Evolutionary conservation across 2,888 invertebrate genomes (phyloP), one percentile per base, ranked within the genome.

Genomic region (Eupithecia vulgata): DNA sequence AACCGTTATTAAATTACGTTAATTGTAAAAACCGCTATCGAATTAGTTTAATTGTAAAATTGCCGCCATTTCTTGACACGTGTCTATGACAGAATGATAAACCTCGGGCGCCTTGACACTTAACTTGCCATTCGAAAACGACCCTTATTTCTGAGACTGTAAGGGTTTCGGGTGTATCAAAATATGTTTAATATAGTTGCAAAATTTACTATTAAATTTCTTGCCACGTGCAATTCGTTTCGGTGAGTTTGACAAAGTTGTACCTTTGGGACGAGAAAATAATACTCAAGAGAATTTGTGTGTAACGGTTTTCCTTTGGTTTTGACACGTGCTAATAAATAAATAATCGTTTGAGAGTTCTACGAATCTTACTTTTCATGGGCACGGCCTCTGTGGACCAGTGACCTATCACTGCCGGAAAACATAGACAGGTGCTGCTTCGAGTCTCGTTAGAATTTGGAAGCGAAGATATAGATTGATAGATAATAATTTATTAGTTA

Each of bases 51-150:
- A 80, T 73, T 73, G 71, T 74, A 70, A 76, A 77, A 79, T 79
- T 78, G 75, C 72, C 71, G 71, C 76, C 75, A 79, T 78, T 76
- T 78, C 77, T 73, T 65, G 78, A 74, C 80, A 78, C 80, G 80
- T 80, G 80, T 35, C 79, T 42, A 30, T 52, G 67, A 48, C 70
- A 69, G 30, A 34, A 67, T 72, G 42, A 74, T 71, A 69, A 70
- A 72, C 67, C 59, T 34, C 61, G 35, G 21, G 15, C 59, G 48
- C 65, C 25, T 42, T 65, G 65, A 25, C 65, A 64, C 61, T 17
- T 34, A 57, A 25, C 12, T 25, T 25, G 12, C 57, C 57, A 57
- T 57, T 57, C 57, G 13, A 57, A 57, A 57, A 57, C 25, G 12
- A 25, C 12, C 57, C 12, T 13, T 57, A 57, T 57, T 25, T 57